A percentile compares a stretch with the other conserved stretches of the same genome.
phyloP scores from a whole-genome alignment of 2,797 vertebrate species.

The Pangasius djambal region DNA sequence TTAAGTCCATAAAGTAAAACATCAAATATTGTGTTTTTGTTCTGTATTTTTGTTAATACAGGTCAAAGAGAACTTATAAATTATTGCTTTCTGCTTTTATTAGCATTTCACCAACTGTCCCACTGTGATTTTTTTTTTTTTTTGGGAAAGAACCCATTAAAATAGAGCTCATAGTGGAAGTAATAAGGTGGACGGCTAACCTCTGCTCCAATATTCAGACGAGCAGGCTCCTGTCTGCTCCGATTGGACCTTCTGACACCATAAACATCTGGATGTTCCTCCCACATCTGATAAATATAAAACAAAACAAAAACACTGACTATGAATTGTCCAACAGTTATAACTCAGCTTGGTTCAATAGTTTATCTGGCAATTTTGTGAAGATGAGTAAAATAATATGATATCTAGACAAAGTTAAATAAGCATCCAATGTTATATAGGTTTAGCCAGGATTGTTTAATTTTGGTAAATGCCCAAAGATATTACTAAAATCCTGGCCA shows the following conservation, averaged over 20 bases:
- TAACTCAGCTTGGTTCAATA: neutral
- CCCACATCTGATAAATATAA: constrained; percentile 93
- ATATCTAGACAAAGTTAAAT: neutral
- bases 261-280: constrained; percentile 98
- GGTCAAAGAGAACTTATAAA: neutral
- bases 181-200: constrained; percentile 73
- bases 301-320: constrained; percentile 59
- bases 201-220: constrained; percentile 96
- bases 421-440: neutral
- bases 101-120: neutral
- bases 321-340: neutral
- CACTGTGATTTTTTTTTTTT: neutral
- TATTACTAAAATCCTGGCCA: neutral
- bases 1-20: neutral
- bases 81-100: neutral
- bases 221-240: constrained; percentile 95
- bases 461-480: neutral
- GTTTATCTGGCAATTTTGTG: neutral
- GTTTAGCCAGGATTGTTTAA: neutral
- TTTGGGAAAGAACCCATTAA: neutral
- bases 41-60: neutral
- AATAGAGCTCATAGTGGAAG: neutral
- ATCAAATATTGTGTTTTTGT: neutral
- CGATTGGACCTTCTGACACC: constrained; percentile 96
- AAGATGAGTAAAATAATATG: neutral